phyloP scores from a whole-genome alignment of 2,113 vertebrate genomes.

The Myanophis thanlyinensis region DNA sequence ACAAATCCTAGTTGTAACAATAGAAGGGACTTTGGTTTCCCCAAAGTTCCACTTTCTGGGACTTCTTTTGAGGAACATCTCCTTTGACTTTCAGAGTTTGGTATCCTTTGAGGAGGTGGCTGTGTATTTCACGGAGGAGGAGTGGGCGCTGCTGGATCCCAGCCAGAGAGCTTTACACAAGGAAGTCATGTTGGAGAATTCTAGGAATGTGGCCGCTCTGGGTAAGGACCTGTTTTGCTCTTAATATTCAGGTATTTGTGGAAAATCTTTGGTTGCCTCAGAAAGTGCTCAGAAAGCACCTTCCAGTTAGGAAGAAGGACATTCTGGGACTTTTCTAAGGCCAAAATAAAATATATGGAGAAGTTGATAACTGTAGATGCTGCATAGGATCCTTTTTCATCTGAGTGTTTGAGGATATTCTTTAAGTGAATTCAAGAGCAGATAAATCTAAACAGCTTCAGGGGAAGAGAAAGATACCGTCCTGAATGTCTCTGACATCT shows the following conservation, averaged over 20 bases:
- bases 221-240: not conserved
- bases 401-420: not conserved
- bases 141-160: not conserved
- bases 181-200: not conserved
- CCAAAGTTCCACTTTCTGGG: not conserved
- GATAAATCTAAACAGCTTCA: not conserved
- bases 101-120: not conserved
- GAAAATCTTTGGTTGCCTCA: not conserved
- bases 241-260: not conserved
- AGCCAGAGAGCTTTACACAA: not conserved
- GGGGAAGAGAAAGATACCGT: not conserved
- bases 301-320: not conserved
- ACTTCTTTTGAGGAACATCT: not conserved
- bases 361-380: not conserved
- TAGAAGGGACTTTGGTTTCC: too few species aligned
- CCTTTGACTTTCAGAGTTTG: not conserved
- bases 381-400: not conserved
- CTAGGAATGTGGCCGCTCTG: not conserved
- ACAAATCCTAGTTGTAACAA: too few species aligned
- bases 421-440: not conserved
- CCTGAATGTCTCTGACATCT: not conserved
- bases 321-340: not conserved
- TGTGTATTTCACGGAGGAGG: not conserved
- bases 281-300: not conserved
- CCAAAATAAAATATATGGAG: not conserved